Evolutionary conservation across 1,140 invertebrate genomes (phyloP).

Genomic region (Drosophila santomea): DNA sequence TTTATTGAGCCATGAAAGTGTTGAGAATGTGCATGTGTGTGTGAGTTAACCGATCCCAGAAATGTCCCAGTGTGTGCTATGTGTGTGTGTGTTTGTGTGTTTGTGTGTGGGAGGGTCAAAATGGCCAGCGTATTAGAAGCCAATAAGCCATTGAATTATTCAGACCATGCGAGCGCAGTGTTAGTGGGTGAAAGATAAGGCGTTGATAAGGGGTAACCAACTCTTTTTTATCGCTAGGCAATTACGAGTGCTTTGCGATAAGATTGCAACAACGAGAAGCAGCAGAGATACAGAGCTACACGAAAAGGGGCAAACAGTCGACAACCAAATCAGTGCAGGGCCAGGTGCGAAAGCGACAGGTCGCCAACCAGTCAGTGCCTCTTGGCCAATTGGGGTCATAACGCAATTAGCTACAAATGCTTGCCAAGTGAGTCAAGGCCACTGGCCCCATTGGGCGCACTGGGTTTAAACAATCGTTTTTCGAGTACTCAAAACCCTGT

Average conservation of each 20-base stretch:
- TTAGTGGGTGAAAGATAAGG: conserved; percentile 28
- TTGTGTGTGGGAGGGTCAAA: conserved; percentile 7
- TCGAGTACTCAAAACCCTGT: neutral
- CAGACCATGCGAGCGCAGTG: conserved; percentile 30
- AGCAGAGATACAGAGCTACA: conserved; percentile 12
- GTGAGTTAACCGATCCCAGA: conserved; percentile 1
- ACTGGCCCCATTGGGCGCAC: neutral
- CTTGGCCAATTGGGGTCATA: conserved; percentile 10
- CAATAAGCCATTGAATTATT: conserved; percentile 78
- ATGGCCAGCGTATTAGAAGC: conserved; percentile 66
- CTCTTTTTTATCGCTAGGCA: conserved; percentile 43
- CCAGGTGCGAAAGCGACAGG: conserved; percentile 23
- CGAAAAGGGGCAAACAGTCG: conserved; percentile 28
- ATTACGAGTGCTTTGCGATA: conserved; percentile 60
- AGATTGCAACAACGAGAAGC: conserved; percentile 21
- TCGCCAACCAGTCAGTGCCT: neutral
- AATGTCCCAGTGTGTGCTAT: neutral
- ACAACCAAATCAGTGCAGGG: conserved; percentile 58
- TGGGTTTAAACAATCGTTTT: conserved; percentile 11
- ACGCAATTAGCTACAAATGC: conserved; percentile 19
- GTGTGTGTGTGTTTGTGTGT: conserved; percentile 3
- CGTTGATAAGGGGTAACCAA: conserved; percentile 14
- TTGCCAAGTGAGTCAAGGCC: conserved; percentile 32
- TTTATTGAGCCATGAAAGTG: conserved; percentile 82
- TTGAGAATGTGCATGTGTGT: conserved; percentile 54